Conservation (phyloP, 2,888 invertebrate species). For the Strigamia transsilvanica region DNA sequence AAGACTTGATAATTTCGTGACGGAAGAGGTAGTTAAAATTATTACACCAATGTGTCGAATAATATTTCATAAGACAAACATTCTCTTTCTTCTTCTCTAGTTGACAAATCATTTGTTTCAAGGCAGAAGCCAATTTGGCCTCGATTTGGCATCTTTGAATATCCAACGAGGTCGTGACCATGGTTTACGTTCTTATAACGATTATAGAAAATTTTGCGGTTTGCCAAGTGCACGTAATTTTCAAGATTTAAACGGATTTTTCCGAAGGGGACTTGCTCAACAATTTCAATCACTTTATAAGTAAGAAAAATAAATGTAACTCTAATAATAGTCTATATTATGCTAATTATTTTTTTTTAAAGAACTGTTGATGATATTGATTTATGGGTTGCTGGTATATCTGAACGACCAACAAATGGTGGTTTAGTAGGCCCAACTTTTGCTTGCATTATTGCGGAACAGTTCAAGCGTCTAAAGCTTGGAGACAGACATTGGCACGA, state of each 20-base stretch:
- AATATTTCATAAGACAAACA: not conserved
- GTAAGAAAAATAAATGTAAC: not conserved
- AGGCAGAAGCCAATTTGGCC: slow-evolving; percentile 58
- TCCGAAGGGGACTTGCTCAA: slow-evolving; percentile 43
- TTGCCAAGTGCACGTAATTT: slow-evolving; percentile 57
- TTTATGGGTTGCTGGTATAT: slow-evolving; percentile 63
- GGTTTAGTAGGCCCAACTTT: slow-evolving; percentile 64
- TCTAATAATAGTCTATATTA: not conserved
- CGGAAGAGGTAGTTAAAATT: slow-evolving; percentile 52
- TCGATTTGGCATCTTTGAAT: slow-evolving; percentile 60
- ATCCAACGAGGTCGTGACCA: slow-evolving; percentile 60
- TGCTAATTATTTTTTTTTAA: slow-evolving; percentile 55
- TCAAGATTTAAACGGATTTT: slow-evolving; percentile 36
- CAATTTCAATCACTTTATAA: slow-evolving; percentile 52
- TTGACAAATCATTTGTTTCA: slow-evolving; percentile 59
- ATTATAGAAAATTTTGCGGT: slow-evolving; percentile 61
- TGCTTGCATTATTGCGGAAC: slow-evolving; percentile 63
- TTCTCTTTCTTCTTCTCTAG: slow-evolving; percentile 33
- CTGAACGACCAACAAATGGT: slow-evolving; percentile 61
- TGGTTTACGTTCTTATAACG: slow-evolving; percentile 60
- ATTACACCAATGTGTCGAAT: not conserved
- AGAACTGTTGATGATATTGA: slow-evolving; percentile 71
- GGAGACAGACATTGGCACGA: slow-evolving; percentile 65
- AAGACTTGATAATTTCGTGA: slow-evolving; percentile 52
- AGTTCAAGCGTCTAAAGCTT: slow-evolving; percentile 61